Evolutionary conservation across 2,113 vertebrate species (phyloP).

Genomic region (Microcebus griseorufus): DNA sequence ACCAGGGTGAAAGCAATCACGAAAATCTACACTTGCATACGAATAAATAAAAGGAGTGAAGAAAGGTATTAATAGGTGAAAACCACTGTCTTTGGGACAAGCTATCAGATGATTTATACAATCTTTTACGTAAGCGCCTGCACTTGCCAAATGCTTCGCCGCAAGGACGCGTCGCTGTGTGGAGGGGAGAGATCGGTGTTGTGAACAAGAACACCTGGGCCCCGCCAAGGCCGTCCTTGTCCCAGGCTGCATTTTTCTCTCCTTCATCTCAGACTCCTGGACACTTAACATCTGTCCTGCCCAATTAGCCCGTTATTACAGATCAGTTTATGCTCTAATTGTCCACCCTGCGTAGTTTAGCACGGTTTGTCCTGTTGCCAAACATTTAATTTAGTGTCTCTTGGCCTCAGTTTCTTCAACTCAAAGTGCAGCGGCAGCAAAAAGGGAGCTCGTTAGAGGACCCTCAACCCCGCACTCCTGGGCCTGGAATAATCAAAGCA

Average conservation of each 20-base stretch:
- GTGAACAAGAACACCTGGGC: not conserved
- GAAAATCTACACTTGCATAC: not conserved
- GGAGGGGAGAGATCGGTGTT: not conserved
- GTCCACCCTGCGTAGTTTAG: not conserved
- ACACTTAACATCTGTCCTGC: not conserved
- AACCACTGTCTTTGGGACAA: not conserved
- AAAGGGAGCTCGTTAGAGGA: not conserved
- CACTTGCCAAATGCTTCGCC: not conserved
- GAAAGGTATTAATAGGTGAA: not conserved
- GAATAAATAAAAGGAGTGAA: too few relatives aligned
- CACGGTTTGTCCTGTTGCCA: not conserved
- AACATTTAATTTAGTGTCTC: not conserved
- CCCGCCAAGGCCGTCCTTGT: not conserved
- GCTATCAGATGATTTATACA: too few relatives aligned
- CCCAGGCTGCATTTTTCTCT: not conserved
- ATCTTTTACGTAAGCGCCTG: not conserved
- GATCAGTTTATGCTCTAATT: not conserved
- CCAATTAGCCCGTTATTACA: not conserved
- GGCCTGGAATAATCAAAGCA: not conserved
- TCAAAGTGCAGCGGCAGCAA: not conserved
- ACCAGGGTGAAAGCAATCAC: not conserved
- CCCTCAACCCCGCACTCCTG: rapidly evolving
- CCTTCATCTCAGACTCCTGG: not conserved
- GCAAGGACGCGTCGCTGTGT: rapidly evolving
- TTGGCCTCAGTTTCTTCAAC: not conserved